phyloP scores from a whole-genome alignment of 2,797 vertebrate genomes.

The Rhabdomys pumilio region DNA sequence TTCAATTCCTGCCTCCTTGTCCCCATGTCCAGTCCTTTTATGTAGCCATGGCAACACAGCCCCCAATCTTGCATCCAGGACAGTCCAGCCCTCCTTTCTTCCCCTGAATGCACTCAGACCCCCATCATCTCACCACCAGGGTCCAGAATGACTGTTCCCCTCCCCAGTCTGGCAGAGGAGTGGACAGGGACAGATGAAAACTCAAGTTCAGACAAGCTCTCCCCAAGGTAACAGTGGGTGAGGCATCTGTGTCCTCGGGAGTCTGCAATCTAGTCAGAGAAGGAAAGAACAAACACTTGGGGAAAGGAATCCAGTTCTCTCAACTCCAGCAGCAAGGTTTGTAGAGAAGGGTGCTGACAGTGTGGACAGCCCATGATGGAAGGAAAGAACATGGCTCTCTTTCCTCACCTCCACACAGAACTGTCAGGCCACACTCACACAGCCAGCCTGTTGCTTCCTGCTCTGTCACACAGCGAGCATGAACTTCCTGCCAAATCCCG shows the following conservation, averaged over 20 bases:
- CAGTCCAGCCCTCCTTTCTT: neutral
- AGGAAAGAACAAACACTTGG: neutral
- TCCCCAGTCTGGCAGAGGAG: neutral
- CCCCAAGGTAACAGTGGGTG: neutral
- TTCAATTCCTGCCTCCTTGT: neutral
- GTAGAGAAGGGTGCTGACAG: neutral
- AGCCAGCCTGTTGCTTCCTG: neutral
- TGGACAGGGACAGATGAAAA: neutral
- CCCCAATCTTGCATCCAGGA: neutral
- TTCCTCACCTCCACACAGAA: neutral
- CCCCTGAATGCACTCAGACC: fast-evolving
- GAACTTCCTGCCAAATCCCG: neutral
- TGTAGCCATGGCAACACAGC: neutral
- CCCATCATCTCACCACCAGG: neutral
- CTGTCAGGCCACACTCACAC: too few relatives aligned
- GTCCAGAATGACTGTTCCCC: neutral
- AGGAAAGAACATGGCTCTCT: neutral
- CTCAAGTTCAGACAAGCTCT: neutral
- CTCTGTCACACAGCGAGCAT: neutral
- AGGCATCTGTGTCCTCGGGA: neutral
- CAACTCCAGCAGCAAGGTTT: neutral
- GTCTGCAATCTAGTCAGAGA: neutral
- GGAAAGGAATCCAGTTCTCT: neutral
- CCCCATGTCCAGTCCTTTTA: neutral
- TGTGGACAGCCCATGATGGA: neutral